Evolutionary conservation across 2,888 invertebrate genomes (phyloP), one percentile per base, ranked within the genome.

Genomic region (Nymphalis polychloros): DNA sequence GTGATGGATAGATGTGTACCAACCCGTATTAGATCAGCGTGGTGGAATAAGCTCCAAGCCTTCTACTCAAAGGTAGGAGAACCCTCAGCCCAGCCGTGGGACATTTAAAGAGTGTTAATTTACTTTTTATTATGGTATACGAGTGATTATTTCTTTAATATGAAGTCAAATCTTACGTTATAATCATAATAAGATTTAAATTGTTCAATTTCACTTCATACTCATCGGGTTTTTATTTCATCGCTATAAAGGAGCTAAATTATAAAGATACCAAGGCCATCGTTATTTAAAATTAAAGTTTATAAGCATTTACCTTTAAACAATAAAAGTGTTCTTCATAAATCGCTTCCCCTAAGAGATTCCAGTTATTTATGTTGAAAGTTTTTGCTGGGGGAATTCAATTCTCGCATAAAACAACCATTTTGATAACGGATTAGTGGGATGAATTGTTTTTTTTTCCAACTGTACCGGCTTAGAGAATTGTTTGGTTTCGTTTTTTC

Each of bases 241-340:
- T 23, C 16, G 47, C 46, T 27, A 48, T 47, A 52, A 52, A 52
- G 52, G 27, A 20, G 52, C n/a, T 8, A 23, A 60, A 19, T 23
- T 48, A 60, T 23, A 60, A 19, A 23, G 31, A 55, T 20, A 31
- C 31, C 55, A 53, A 55, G 47, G 31, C 19, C 50, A 57, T 46
- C 10, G 27, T 63, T 59, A 63, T 59, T 50, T 52, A 46, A 67
- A 57, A 60, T 62, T 64, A 64, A 68, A 69, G 61, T 69, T 65
- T 69, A 47, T 64, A 69, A 62, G 48, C 59, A 61, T 76, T 69
- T 76, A 75, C 75, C 75, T 76, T 75, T 78, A 75, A 80, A 77
- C 79, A 80, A 81, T 81, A 76, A 79, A 79, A 78, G 77, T 79
- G 76, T 77, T 76, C 76, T 76, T 76, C 80, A 79, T 80, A 80